A percentile compares a stretch with the other conserved stretches of the same genome.
Conservation (phyloP, 1,140 invertebrate genomes). For the Archegozetes longisetosus region DNA sequence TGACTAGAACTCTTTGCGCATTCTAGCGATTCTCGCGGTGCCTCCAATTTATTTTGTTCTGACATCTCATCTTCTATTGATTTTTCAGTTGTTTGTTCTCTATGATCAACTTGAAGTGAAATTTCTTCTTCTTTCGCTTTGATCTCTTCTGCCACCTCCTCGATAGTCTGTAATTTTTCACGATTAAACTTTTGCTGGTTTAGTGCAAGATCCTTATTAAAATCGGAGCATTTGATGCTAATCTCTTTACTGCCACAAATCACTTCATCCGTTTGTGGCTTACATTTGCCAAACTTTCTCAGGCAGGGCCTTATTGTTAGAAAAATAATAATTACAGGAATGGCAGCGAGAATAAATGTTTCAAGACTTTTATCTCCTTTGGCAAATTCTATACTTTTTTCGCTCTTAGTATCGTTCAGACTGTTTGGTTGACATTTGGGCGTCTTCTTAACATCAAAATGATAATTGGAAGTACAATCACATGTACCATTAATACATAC, state of each 20-base stretch:
- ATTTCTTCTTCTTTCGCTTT: not conserved
- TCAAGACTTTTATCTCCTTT: not conserved
- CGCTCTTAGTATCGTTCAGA: not conserved
- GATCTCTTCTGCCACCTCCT: not conserved
- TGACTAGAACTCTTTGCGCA: not conserved
- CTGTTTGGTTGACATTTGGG: not conserved
- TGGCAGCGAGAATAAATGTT: not conserved
- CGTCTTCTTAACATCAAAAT: not conserved
- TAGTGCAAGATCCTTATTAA: not conserved
- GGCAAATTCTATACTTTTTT: not conserved
- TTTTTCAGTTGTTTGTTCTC: not conserved
- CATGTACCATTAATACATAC: not conserved
- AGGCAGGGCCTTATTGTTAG: not conserved
- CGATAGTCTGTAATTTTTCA: not conserved
- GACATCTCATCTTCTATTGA: not conserved
- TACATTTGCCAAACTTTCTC: not conserved
- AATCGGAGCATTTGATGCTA: not conserved
- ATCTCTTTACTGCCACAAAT: not conserved
- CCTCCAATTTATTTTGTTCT: not conserved
- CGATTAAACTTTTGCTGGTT: not conserved
- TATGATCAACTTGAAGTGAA: not conserved
- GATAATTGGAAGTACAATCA: not conserved
- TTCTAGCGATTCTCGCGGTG: not conserved
- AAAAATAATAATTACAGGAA: not conserved
- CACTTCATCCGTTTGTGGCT: not conserved